Conservation (phyloP, 2,888 invertebrate genomes). For the Noctua comes region DNA sequence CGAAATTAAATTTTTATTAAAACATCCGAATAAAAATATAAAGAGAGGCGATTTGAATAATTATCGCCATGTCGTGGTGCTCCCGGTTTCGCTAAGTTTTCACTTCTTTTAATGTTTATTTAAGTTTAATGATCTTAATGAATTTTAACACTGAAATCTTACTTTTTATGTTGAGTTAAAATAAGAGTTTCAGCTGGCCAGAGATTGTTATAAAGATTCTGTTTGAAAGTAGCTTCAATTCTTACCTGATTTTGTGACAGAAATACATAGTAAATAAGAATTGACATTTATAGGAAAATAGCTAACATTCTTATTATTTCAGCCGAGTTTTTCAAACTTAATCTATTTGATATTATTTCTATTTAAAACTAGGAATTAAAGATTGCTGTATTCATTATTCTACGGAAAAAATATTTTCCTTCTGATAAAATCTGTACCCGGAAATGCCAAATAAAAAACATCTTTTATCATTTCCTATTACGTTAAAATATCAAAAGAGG, state of each 20-base stretch:
- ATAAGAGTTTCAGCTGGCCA: neutral
- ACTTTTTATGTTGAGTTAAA: conserved; percentile 18
- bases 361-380: neutral
- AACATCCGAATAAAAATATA: conserved; percentile 85
- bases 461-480: conserved; percentile 23
- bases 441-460: conserved; percentile 21
- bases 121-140: conserved; percentile 57
- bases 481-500: conserved; percentile 52
- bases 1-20: conserved; percentile 87
- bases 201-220: neutral
- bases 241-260: neutral
- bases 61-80: conserved; percentile 73
- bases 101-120: conserved; percentile 69
- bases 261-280: neutral
- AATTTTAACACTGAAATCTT: conserved; percentile 39
- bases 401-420: neutral
- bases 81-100: conserved; percentile 74
- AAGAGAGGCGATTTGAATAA: conserved; percentile 86
- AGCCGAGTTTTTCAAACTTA: neutral
- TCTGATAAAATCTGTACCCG: neutral
- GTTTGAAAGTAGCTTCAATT: neutral
- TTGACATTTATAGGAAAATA: neutral
- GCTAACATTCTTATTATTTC: neutral
- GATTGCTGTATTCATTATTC: neutral
- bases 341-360: neutral